Evolutionary conservation across 2,797 vertebrate genomes (phyloP), one percentile per base, ranked within the genome.

Genomic region (Tenualosa ilisha): DNA sequence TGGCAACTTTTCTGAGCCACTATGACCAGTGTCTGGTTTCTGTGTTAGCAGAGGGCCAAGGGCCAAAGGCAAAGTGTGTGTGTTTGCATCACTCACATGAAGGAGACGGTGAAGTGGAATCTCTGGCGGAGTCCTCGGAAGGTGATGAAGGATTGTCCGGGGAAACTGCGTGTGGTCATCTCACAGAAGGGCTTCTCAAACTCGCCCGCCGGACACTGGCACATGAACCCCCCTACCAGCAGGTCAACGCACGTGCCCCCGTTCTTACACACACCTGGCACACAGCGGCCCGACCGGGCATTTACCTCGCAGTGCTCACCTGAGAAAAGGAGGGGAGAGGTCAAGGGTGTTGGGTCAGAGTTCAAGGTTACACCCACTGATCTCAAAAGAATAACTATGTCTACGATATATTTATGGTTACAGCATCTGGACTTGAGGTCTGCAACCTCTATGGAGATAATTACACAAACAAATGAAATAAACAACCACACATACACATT

Each of bases 121-220:
- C 98, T 97, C 84, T 99, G 98, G 24, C 98, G 89, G 82, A 99
- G 95, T 82, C 98, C 98, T 53, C 97, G 96, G 95, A 99, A 99
- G 89, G 98, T 99, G 93, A 99, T 93, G 86, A 99, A 99, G 88
- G 98, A 99, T 91, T 94, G 96, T 0, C 97, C 96, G 0, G 98
- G 98, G 92, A 99, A 99, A 94, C 96, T 99, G 90, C 98, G 94
- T 0, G 98, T 97, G 91, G 97, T 97, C 96, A 99, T 97, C 94
- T 99, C 97, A 0, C 98, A 99, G 94, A 97, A 99, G 0, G 98
- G 98, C 88, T 96, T 95, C 94, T 99, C 97, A 0, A 93, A 99
- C 90, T 96, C 97, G 0, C 96, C 97, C 0, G 95, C 92, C 0
- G 95, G 96, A 85, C 98, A 99, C 92, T 97, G 94, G 20, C 98